A percentile compares a stretch with the other conserved stretches of the same genome.
These are phyloP conservation scores for Melierax canorus DNA, from an alignment of 2,113 vertebrate genomes.

Conservation along the genomic window DNA sequence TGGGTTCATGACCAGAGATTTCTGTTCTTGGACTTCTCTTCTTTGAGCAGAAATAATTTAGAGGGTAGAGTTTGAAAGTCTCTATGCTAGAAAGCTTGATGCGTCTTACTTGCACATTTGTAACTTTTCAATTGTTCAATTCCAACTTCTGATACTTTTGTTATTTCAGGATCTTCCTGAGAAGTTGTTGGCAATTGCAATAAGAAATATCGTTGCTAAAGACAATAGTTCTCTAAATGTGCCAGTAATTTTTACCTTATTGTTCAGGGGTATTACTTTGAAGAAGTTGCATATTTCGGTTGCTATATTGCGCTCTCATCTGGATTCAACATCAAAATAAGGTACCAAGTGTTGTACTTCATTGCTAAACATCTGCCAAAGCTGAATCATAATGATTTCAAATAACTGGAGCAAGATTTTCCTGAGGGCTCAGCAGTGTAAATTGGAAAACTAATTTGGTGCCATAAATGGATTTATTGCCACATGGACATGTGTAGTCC, in stretches of 20 bases:
- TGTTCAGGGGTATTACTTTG: background rate
- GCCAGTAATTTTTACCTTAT: background rate
- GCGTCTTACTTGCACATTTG: background rate
- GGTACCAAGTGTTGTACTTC: background rate
- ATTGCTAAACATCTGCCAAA: background rate
- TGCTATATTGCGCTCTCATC: background rate
- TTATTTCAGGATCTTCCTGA: background rate
- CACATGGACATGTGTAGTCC: background rate
- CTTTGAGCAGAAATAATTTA: background rate
- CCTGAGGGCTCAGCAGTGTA: background rate
- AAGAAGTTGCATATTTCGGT: background rate
- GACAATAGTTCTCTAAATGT: background rate
- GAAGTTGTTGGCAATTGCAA: background rate
- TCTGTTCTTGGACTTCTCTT: background rate
- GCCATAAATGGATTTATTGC: background rate
- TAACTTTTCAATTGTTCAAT: background rate
- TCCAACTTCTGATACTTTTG: background rate
- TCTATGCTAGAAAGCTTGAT: background rate
- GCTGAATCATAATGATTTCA: background rate
- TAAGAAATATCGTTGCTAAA: background rate
- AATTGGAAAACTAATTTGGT: background rate
- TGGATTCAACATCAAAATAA: background rate
- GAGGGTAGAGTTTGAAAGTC: background rate
- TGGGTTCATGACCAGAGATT: background rate
- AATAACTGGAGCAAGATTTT: background rate